Conservation (phyloP, 2,888 invertebrate genomes). For the Sminthurinus aureus region DNA sequence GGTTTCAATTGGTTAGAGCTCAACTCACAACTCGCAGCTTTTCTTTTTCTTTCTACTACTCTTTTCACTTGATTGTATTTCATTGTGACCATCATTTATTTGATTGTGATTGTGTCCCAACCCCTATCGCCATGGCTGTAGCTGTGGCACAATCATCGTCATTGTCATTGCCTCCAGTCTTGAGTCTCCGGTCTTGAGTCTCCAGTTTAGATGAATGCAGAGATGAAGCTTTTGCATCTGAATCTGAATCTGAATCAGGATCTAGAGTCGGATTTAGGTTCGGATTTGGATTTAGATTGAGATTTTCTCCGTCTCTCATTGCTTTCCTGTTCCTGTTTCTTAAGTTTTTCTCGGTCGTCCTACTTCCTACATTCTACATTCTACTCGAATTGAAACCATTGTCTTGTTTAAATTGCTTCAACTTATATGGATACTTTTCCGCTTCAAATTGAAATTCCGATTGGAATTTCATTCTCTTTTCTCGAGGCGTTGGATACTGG, state of each 20-base stretch:
- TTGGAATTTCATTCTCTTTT: not conserved
- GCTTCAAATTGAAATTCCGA: not conserved
- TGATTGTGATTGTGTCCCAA: not conserved
- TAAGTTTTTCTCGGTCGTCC: too few relatives aligned
- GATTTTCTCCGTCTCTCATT: not conserved
- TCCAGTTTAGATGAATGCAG: too few relatives aligned
- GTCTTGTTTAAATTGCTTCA: slow-evolving; percentile 13
- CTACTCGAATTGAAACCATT: not conserved
- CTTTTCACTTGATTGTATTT: not conserved
- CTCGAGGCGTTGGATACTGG: not conserved
- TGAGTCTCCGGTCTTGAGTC: too few relatives aligned
- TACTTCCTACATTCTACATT: too few relatives aligned
- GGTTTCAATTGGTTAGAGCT: too few relatives aligned
- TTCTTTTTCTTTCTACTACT: not conserved
- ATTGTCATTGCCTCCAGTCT: not conserved
- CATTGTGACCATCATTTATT: not conserved
- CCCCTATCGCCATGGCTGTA: too few relatives aligned
- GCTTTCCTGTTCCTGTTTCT: too few relatives aligned
- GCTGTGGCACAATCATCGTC: not conserved
- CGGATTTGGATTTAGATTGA: not conserved
- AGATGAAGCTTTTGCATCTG: too few relatives aligned
- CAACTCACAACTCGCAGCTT: not conserved
- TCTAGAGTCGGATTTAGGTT: slow-evolving; percentile 1
- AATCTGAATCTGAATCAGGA: too few relatives aligned
- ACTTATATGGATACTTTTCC: not conserved